A percentile compares a stretch with the other conserved stretches of the same genome.
Conservation (phyloP, 2,797 vertebrate genomes). For the Podarcis lilfordi region DNA sequence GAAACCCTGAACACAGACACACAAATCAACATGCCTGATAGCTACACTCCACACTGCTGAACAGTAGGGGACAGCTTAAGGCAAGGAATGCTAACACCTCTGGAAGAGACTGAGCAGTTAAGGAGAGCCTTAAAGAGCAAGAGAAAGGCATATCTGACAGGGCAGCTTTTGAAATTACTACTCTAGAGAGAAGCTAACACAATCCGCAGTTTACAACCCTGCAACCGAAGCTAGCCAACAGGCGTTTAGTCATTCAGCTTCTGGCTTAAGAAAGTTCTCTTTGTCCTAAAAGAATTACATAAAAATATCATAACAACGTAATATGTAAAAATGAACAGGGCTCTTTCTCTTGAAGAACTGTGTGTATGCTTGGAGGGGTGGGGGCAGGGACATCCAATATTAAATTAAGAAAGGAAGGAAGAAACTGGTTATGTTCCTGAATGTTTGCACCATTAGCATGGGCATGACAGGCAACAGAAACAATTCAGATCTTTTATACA, state of each 20-base stretch:
- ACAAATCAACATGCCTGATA: background rate
- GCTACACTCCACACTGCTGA: background rate
- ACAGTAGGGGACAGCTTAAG: slow-evolving; percentile 20
- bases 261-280: slow-evolving; percentile 6
- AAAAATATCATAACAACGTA: background rate
- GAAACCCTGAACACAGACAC: too few species aligned
- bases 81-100: background rate
- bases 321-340: background rate
- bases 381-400: slow-evolving; percentile 24
- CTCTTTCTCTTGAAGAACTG: background rate
- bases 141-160: slow-evolving; percentile 43
- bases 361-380: background rate
- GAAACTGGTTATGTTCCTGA: slow-evolving; percentile 33
- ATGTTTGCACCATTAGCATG: background rate
- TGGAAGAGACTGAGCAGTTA: slow-evolving; percentile 12
- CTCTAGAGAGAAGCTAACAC: slow-evolving; percentile 38
- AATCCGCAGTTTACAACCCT: background rate
- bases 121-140: slow-evolving; percentile 20
- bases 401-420: slow-evolving; percentile 7
- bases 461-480: background rate
- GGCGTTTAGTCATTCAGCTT: background rate
- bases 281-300: background rate
- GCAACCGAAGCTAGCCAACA: background rate
- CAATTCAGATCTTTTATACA: background rate
- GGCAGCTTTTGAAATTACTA: slow-evolving; percentile 43